Evolutionary conservation across 2,797 vertebrate genomes (phyloP).

Genomic region (Xyrichtys novacula): DNA sequence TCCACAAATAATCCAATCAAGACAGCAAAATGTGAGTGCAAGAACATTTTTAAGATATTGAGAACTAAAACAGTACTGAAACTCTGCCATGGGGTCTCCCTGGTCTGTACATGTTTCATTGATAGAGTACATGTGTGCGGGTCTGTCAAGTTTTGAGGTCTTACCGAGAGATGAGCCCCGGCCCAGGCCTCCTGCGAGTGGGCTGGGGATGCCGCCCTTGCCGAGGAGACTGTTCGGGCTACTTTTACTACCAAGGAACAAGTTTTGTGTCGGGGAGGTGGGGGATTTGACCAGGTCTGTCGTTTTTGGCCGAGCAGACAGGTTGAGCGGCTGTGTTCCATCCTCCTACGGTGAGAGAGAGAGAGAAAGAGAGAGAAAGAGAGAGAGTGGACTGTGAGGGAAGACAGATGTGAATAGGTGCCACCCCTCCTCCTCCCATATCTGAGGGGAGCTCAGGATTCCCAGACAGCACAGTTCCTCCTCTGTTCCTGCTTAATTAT

Average conservation of each 20-base stretch:
- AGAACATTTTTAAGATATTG: no score
- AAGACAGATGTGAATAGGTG: slow-evolving; percentile 75
- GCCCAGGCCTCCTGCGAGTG: slow-evolving; percentile 89
- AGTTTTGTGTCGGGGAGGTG: slow-evolving; percentile 91
- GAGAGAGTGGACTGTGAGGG: slow-evolving; percentile 63
- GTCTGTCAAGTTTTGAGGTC: slow-evolving; percentile 46
- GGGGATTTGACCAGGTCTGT: slow-evolving; percentile 92
- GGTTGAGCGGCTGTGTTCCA: slow-evolving; percentile 95
- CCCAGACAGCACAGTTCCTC: slow-evolving; percentile 80
- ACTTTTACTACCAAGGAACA: slow-evolving; percentile 92
- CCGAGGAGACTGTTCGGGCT: slow-evolving; percentile 87
- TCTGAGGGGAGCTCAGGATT: slow-evolving; percentile 83
- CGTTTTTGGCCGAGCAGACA: slow-evolving; percentile 95
- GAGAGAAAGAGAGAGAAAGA: slow-evolving; percentile 66
- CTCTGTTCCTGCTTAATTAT: slow-evolving; percentile 88
- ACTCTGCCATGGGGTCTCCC: not conserved
- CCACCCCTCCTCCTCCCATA: slow-evolving; percentile 53
- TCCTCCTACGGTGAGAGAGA: slow-evolving; percentile 88
- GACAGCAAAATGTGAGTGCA: no score
- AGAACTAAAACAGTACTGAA: no score
- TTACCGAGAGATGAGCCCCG: slow-evolving; percentile 93
- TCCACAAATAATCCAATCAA: no score
- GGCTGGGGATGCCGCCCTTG: slow-evolving; percentile 93
- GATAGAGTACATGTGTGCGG: slow-evolving; percentile 13
- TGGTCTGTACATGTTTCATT: slow-evolving; percentile 12